Evolutionary conservation across 2,888 invertebrate species (phyloP).

Genomic region (Eretmocerus hayati): DNA sequence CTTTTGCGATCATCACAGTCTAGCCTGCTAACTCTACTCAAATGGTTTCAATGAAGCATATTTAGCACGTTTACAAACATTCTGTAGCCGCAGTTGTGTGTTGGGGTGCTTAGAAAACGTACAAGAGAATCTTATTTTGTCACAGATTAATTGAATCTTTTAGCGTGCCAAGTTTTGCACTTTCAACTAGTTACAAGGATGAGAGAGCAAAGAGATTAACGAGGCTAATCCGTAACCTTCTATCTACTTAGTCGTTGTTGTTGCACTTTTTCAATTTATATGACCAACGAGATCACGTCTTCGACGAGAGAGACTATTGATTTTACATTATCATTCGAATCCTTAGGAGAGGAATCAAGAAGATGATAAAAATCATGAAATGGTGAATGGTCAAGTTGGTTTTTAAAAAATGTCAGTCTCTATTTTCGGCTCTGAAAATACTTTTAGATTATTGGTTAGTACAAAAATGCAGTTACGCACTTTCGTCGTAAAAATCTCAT

Average conservation of each 20-base stretch:
- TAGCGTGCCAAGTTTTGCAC: conserved; percentile 9
- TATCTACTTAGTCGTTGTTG: conserved; percentile 3
- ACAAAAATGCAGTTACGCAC: too few relatives aligned
- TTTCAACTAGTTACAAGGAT: conserved; percentile 16
- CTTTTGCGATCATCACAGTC: conserved; percentile 21
- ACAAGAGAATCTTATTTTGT: too few relatives aligned
- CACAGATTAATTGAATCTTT: too few relatives aligned
- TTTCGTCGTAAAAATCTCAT: too few relatives aligned
- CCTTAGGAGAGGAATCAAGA: too few relatives aligned
- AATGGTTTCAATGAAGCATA: conserved; percentile 16
- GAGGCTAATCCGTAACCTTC: conserved; percentile 20
- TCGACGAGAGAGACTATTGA: conserved; percentile 21
- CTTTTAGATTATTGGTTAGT: too few relatives aligned
- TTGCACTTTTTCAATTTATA: conserved; percentile 4
- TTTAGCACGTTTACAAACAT: conserved; percentile 12
- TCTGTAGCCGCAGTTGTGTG: conserved; percentile 1
- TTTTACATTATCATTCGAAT: too few relatives aligned
- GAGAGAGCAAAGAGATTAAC: conserved; percentile 17
- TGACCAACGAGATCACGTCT: conserved; percentile 16
- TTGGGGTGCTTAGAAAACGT: conserved; percentile 7
- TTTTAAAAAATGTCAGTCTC: too few relatives aligned
- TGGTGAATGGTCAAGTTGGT: too few relatives aligned
- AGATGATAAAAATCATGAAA: too few relatives aligned
- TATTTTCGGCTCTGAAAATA: too few relatives aligned
- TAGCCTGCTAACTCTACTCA: conserved; percentile 24